Evolutionary conservation across 1,140 invertebrate genomes (phyloP), one percentile per base, ranked within the genome.

Genomic region (Zaprionus taronus): DNA sequence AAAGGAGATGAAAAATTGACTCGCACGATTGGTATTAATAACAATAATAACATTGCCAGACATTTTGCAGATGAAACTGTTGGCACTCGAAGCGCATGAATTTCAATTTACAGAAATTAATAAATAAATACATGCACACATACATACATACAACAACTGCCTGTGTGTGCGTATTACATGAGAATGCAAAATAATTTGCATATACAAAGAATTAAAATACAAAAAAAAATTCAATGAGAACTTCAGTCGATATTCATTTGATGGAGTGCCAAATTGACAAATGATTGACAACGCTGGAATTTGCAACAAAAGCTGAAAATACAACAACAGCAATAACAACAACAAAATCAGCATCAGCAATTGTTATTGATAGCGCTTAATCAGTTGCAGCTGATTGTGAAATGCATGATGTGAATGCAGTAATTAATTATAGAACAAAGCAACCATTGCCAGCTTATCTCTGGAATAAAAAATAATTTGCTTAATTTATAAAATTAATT

Each of bases 201-300:
- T 51, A 24, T 6, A 9, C 9, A 65, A 55, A 51, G 55, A 60
- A 26, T 31, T 31, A 7, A 31, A 31, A 31, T 31, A 38, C 2
- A 28, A 11, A 31, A 26, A 41, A 70, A 65, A 51, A 34, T 28
- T 11, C 26, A 15, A 31, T 15, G 17, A n/a, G 38, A 14, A 71
- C 41, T 66, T 44, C 22, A 71, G 31, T 34, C 20, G 73, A 36
- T 76, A 72, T 77, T 65, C 41, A 75, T 70, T 83, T 83, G 74
- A 86, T 86, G 41, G 56, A 86, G 80, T 89, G 84, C 77, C 61
- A 83, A 86, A 86, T 89, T 86, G 83, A 87, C 83, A 83, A 80
- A 78, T 89, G 83, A 89, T 86, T 87, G 83, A 86, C 84, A 89
- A 78, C 64, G 41, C 53, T 80, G 80, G 62, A 65, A 70, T 83